These are phyloP conservation scores for Sesamia inferens DNA, from an alignment of 2,888 invertebrate species.

Conservation along the genomic window DNA sequence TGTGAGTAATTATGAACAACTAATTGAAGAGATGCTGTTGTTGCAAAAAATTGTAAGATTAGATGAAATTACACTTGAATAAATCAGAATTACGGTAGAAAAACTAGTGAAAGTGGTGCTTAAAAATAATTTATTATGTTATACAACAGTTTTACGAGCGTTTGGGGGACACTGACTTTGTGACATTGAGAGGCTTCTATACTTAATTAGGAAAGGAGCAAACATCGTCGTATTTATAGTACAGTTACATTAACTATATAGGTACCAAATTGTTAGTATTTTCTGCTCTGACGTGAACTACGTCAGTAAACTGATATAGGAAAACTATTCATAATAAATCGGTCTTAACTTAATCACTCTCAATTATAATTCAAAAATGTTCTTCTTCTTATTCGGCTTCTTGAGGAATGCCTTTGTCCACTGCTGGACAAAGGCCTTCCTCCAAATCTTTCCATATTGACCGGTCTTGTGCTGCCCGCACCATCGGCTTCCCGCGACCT, in stretches of 20 bases:
- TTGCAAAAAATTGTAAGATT: neutral
- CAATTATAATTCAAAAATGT: too few relatives aligned
- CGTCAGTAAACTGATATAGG: neutral
- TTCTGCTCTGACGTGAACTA: neutral
- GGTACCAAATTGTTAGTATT: neutral
- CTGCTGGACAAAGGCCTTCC: too few relatives aligned
- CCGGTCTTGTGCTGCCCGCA: too few relatives aligned
- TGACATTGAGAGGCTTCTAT: neutral
- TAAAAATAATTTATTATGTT: neutral
- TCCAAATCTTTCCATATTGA: too few relatives aligned
- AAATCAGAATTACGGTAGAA: neutral
- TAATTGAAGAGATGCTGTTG: neutral
- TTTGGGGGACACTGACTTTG: neutral
- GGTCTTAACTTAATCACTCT: too few relatives aligned
- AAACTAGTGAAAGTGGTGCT: neutral
- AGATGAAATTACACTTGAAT: neutral
- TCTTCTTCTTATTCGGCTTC: too few relatives aligned
- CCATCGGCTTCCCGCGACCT: too few relatives aligned
- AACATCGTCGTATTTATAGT: neutral
- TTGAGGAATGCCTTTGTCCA: too few relatives aligned
- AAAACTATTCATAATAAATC: neutral
- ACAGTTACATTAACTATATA: neutral
- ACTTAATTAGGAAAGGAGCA: neutral
- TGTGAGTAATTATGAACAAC: constrained; percentile 7
- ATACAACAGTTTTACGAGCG: constrained; percentile 1